phyloP scores from a whole-genome alignment of 2,888 invertebrate species.

The Thysanoteuthis rhombus region DNA sequence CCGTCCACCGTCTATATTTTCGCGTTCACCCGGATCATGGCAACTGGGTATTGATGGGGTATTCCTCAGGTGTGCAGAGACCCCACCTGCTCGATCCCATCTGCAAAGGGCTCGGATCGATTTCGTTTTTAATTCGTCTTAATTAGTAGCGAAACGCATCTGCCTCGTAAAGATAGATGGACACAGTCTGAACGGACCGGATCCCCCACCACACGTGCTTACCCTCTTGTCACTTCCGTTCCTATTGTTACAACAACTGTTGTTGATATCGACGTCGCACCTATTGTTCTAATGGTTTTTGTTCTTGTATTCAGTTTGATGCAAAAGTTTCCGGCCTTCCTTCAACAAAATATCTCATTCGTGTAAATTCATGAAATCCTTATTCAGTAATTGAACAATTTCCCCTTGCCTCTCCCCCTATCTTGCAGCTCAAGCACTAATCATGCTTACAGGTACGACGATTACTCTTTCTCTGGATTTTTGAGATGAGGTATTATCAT shows the following conservation, averaged over 20 bases:
- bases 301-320: background rate
- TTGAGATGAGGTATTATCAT: no score
- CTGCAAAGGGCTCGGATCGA: background rate
- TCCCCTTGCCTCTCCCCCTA: no score
- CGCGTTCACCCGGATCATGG: background rate
- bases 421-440: no score
- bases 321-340: background rate
- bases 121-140: background rate
- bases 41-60: no score
- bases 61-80: background rate
- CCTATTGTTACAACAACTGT: background rate
- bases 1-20: background rate
- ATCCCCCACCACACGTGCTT: background rate
- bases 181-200: background rate
- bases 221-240: background rate
- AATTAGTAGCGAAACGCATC: background rate
- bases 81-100: background rate
- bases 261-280: background rate
- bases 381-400: no score
- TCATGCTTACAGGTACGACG: no score
- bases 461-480: no score
- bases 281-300: background rate
- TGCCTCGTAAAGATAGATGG: background rate
- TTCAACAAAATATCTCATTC: background rate
- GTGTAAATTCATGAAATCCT: no score